phyloP scores from a whole-genome alignment of 2,797 vertebrate species.

The Paramormyrops hopkinsi region DNA sequence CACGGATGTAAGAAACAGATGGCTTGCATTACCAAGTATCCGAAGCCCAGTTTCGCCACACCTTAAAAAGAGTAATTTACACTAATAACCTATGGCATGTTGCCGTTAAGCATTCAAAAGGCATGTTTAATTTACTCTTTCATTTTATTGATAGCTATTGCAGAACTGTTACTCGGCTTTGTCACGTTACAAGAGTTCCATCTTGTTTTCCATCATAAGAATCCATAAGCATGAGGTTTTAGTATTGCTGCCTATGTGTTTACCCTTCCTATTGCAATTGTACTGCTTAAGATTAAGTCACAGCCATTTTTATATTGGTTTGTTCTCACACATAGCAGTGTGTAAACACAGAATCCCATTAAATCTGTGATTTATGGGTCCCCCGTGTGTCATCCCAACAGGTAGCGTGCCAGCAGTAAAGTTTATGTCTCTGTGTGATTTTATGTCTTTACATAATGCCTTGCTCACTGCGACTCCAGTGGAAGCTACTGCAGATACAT shows the following conservation, averaged over 20 bases:
- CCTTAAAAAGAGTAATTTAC: conserved; percentile 21
- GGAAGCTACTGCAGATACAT: conserved; percentile 50
- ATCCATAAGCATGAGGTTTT: background rate
- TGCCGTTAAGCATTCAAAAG: background rate
- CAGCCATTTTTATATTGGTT: conserved; percentile 41
- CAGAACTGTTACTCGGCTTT: background rate
- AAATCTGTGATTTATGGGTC: conserved; percentile 50
- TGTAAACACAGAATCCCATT: conserved; percentile 45
- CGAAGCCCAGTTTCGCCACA: conserved; percentile 14
- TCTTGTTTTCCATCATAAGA: background rate
- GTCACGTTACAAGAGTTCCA: background rate
- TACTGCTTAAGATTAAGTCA: conserved; percentile 36
- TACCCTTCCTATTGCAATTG: background rate
- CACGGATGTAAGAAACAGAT: conserved; percentile 17
- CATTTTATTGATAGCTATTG: background rate
- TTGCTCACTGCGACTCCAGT: conserved; percentile 33
- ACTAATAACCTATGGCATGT: background rate
- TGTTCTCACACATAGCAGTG: conserved; percentile 41
- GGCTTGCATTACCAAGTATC: conserved; percentile 20
- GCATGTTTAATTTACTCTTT: background rate
- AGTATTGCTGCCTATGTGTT: background rate
- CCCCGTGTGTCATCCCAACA: conserved; percentile 45
- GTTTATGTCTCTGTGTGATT: conserved; percentile 56
- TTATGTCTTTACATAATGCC: conserved; percentile 51
- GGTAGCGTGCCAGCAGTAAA: conserved; percentile 43